Conservation (phyloP, 1,140 invertebrate genomes). For the Neodiprion lecontei region DNA sequence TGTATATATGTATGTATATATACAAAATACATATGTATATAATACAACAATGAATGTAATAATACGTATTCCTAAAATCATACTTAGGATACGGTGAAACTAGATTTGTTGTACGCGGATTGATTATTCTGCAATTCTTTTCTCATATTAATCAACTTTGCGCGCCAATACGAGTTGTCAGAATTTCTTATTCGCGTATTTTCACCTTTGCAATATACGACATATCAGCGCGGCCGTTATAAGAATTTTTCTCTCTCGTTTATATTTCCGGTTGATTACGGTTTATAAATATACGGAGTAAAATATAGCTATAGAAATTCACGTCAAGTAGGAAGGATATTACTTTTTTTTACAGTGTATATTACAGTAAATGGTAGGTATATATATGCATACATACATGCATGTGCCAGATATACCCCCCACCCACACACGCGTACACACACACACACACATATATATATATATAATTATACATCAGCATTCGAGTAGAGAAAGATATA, state of each 20-base stretch:
- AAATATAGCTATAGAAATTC: constrained; percentile 8
- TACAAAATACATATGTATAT: constrained; percentile 4
- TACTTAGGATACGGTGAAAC: constrained; percentile 32
- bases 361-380: not conserved
- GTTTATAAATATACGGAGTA: constrained; percentile 8
- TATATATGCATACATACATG: not conserved
- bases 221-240: not conserved
- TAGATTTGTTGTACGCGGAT: constrained; percentile 29
- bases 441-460: not conserved
- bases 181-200: constrained; percentile 22
- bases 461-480: not conserved
- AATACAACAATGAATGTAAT: not conserved
- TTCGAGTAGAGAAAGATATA: not conserved
- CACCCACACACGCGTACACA: not conserved
- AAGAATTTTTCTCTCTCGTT: too few relatives aligned
- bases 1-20: not conserved
- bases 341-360: constrained; percentile 24
- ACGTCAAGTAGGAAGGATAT: constrained; percentile 25
- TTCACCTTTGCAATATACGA: constrained; percentile 20
- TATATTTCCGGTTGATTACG: too few relatives aligned
- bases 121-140: constrained; percentile 26
- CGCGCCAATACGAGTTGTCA: constrained; percentile 23
- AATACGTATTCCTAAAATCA: constrained; percentile 21
- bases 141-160: constrained; percentile 16
- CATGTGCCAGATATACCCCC: not conserved